Percentiles rank a stretch among this genome's conserved stretches.
Evolutionary conservation across 1,140 invertebrate genomes (phyloP).

Genomic region (Platorchestia sp.): DNA sequence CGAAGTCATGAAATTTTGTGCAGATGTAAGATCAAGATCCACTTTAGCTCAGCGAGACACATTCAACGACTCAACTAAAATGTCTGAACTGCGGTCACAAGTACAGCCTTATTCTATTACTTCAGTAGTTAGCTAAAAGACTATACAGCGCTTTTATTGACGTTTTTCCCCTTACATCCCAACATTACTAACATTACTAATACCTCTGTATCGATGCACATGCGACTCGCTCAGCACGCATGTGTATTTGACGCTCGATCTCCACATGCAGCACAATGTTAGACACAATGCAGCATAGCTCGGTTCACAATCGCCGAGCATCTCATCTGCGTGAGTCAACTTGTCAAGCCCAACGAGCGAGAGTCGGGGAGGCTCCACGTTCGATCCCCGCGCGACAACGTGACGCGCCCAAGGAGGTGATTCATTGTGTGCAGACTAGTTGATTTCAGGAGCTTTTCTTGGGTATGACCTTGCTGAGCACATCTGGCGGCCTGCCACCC

Average conservation of each 20-base stretch:
- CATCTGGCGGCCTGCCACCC: constrained; percentile 1
- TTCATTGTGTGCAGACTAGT: background rate
- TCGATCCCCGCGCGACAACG: background rate
- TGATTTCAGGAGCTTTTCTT: constrained; percentile 30
- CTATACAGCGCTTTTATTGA: background rate
- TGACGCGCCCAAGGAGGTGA: background rate
- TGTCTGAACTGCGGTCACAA: background rate
- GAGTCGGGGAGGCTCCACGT: background rate
- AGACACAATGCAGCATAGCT: background rate
- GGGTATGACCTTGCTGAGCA: background rate
- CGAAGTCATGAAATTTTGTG: background rate
- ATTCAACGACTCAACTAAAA: background rate
- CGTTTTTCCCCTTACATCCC: background rate
- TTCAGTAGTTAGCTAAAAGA: background rate
- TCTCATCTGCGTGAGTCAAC: background rate
- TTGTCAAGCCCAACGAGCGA: background rate
- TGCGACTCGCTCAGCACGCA: background rate
- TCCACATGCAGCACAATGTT: background rate
- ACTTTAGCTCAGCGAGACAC: background rate
- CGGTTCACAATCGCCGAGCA: background rate
- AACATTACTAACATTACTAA: no score
- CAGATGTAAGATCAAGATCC: background rate
- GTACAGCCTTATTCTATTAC: background rate
- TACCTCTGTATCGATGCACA: background rate
- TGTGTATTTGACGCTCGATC: background rate